Conservation (phyloP, 2,888 invertebrate species). For the Eupelmus urozonus region DNA sequence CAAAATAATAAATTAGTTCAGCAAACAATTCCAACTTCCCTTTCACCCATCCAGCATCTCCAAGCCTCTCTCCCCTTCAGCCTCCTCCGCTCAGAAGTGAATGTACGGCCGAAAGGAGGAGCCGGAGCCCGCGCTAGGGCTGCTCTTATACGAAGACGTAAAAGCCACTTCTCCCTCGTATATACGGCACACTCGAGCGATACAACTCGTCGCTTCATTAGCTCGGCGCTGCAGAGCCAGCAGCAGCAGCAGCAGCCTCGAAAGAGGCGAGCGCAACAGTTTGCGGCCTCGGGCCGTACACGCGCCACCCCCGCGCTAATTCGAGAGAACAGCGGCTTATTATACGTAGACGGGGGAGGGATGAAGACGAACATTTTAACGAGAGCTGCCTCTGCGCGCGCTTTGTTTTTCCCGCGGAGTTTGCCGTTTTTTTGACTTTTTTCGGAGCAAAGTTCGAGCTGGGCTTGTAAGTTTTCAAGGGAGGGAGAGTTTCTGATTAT, state of each 20-base stretch:
- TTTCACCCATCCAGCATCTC: too few relatives aligned
- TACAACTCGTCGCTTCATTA: conserved; percentile 68
- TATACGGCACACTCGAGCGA: conserved; percentile 10
- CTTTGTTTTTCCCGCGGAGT: conserved; percentile 1
- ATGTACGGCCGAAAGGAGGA: neutral
- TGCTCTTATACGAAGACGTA: conserved; percentile 47
- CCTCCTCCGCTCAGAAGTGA: too few relatives aligned
- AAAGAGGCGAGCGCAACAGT: conserved; percentile 73
- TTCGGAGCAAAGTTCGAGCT: conserved; percentile 1
- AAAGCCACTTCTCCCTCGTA: conserved; percentile 31
- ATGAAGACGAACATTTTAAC: conserved; percentile 57
- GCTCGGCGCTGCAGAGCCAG: conserved; percentile 60
- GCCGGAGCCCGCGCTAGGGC: neutral
- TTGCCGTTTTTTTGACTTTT: neutral
- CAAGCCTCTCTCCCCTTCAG: neutral
- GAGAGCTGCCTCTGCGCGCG: too few relatives aligned
- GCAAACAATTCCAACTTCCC: too few relatives aligned
- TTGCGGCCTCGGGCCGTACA: conserved; percentile 67
- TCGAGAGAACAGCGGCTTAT: conserved; percentile 44
- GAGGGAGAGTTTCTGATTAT: too few relatives aligned
- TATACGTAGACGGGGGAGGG: conserved; percentile 11
- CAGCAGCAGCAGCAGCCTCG: too few relatives aligned
- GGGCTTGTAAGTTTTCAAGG: too few relatives aligned
- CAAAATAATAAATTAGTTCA: too few relatives aligned
- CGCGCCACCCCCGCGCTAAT: conserved; percentile 19